Conservation (phyloP, 2,888 invertebrate genomes). For the Ypsolopha sequella region DNA sequence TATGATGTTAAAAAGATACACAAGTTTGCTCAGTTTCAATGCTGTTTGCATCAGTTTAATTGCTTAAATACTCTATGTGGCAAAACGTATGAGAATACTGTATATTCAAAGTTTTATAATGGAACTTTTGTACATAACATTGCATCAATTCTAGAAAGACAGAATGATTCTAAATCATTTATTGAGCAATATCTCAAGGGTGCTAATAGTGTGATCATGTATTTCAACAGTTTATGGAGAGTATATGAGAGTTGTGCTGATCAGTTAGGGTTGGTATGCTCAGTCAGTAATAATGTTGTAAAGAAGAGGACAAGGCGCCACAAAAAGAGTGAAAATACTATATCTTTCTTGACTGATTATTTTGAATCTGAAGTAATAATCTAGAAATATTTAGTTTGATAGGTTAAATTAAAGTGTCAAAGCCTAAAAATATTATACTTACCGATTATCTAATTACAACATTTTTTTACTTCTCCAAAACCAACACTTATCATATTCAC, state of each 20-base stretch:
- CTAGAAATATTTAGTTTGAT: slow-evolving; percentile 14
- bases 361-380: slow-evolving; percentile 54
- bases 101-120: slow-evolving; percentile 75
- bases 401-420: too few species aligned
- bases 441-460: too few species aligned
- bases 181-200: slow-evolving; percentile 60
- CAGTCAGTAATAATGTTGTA: slow-evolving; percentile 27
- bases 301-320: slow-evolving; percentile 22
- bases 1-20: slow-evolving; percentile 72
- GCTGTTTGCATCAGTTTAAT: slow-evolving; percentile 69
- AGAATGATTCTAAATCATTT: slow-evolving; percentile 64
- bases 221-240: slow-evolving; percentile 41
- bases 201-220: slow-evolving; percentile 36
- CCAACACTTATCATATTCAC: too few species aligned
- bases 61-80: slow-evolving; percentile 76
- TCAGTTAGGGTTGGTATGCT: slow-evolving; percentile 29
- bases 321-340: slow-evolving; percentile 22
- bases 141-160: slow-evolving; percentile 71
- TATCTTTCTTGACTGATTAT: slow-evolving; percentile 43
- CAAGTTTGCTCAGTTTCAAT: slow-evolving; percentile 76
- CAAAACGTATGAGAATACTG: slow-evolving; percentile 66
- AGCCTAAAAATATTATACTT: too few species aligned
- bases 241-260: slow-evolving; percentile 27
- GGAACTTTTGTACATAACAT: slow-evolving; percentile 84
- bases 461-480: too few species aligned